Percentiles rank a stretch among this genome's conserved stretches.
Conservation (phyloP, 2,113 vertebrate genomes). For the Tetrax tetrax region DNA sequence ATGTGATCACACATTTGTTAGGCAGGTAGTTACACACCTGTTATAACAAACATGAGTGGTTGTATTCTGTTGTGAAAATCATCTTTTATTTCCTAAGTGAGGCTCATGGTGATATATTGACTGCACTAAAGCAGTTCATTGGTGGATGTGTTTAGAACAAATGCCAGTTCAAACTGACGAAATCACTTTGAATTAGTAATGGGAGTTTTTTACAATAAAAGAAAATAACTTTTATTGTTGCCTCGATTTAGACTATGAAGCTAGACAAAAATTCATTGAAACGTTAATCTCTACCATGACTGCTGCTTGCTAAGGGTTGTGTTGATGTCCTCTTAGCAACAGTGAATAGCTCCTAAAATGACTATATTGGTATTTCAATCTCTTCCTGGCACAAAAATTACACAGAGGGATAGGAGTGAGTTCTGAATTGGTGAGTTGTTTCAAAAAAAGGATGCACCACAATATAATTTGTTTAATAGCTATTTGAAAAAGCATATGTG, state of each 20-base stretch:
- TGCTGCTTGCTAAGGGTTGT: slow-evolving; percentile 12
- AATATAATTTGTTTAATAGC: background rate
- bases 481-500: slow-evolving; percentile 40
- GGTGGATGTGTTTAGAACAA: background rate
- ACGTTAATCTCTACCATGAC: background rate
- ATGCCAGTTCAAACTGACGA: background rate
- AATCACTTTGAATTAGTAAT: background rate
- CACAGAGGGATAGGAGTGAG: background rate
- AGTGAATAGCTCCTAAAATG: background rate
- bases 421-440: background rate
- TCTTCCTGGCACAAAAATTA: slow-evolving; percentile 8
- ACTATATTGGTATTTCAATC: background rate
- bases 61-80: background rate
- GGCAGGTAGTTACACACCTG: background rate
- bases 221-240: background rate
- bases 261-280: background rate
- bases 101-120: background rate
- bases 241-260: background rate
- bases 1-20: background rate
- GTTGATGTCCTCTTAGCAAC: slow-evolving; percentile 9
- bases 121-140: background rate
- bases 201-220: background rate
- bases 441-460: background rate
- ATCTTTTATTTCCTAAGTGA: background rate
- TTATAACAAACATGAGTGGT: background rate